A percentile compares a stretch with the other conserved stretches of the same genome.
Conservation (phyloP, 2,113 vertebrate species). For the Odocoileus virginianus region DNA sequence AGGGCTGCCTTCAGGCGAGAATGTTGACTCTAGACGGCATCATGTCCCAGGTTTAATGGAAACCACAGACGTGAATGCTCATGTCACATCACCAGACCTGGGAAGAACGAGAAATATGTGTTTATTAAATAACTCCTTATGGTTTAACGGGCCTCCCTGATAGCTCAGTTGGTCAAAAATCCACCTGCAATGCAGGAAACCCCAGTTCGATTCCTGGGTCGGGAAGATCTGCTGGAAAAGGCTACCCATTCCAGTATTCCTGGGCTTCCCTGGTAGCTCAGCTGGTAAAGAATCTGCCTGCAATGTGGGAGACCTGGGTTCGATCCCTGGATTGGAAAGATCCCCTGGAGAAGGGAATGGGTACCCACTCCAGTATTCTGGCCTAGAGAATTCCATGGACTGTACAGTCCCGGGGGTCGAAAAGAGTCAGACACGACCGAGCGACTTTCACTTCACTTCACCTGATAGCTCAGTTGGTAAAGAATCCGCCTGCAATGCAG, state of each 20-base stretch:
- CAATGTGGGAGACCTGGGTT: background rate
- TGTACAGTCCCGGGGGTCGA: no score
- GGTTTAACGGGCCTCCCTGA: background rate
- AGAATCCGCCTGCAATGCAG: no score
- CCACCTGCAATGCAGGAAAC: background rate
- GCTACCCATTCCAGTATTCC: background rate
- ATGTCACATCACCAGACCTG: background rate
- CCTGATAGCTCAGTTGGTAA: no score
- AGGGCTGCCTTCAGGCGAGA: background rate
- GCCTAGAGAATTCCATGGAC: no score
- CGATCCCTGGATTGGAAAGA: no score
- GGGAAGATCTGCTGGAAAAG: background rate
- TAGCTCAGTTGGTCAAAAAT: background rate
- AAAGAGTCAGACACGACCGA: no score
- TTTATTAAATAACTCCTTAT: background rate
- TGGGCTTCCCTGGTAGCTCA: background rate
- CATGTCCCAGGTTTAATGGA: accelerated
- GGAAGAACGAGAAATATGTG: accelerated
- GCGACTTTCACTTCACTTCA: no score
- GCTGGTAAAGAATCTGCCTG: background rate
- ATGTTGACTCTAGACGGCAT: background rate
- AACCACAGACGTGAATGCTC: accelerated
- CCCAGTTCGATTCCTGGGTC: accelerated
- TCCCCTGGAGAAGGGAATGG: no score
- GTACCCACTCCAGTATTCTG: no score